Base-by-base conservation (phyloP, 2,113 vertebrate genomes). In the Mastomys natalensis region DNA sequence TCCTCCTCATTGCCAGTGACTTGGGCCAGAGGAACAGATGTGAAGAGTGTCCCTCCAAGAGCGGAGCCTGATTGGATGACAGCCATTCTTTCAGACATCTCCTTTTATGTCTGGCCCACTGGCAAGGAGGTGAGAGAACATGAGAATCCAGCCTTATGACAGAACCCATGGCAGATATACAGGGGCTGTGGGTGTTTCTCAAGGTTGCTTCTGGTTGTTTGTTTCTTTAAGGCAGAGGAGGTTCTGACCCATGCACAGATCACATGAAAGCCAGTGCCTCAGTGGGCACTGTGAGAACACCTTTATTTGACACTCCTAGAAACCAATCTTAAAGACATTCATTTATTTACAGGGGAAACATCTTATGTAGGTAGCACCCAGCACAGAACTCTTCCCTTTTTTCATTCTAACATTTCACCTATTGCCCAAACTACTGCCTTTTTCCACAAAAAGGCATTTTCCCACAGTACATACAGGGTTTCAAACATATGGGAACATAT, bases 1-100 rank as follows among this genome's bases (percentile, higher is more conserved):
- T 72, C 66, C 76, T 85, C 48, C 70, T 89, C 37, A 93, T 7
- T 94, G 96, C 93, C 94, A 95, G 9, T 68, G 60, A 53, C 43
- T 95, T 0, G 0, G 81, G 88, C 85, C 92, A 97, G 85, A 93
- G 80, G 10, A 96, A 97, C 92, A 93, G 94, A 97, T 95, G 95
- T 86, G 76, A 92, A 93, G 72, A 86, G 5, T 9, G 89, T 37
- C 12, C 22, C 66, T 72, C 60, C 88, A 77, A 85, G 34, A 95
- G 64, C 8, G 3, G 51, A 5, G 45, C 68, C 55, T 81, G 58
- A 93, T 85, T 43, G 86, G 90, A 92, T 77, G 58, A 80, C 37
- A 93, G 53, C 34, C 45, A 81, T 84, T 76, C 17, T 34, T 51
- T 72, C 37, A 34, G 62, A 91, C 29, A 22, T 3, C n/a, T 81